Base-by-base conservation (phyloP, 2,797 vertebrate species). In the Macropus fuliginosus region DNA sequence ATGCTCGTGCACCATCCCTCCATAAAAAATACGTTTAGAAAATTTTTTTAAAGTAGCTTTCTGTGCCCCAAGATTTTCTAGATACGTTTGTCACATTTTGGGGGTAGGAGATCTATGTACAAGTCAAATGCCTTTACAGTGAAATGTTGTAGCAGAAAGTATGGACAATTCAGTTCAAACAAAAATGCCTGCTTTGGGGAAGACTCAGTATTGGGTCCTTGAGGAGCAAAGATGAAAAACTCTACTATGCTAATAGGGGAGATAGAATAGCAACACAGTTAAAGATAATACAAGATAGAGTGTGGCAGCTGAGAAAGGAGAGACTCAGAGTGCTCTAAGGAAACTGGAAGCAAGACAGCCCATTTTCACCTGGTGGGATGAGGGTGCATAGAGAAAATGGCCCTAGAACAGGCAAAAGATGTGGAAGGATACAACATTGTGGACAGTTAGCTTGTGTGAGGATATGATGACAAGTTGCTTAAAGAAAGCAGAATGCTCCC, bases 61-160 rank as follows among this genome's bases (percentile, higher is more conserved):
- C 21, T 95, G 97, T 97, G 94, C 91, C 56, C 46, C 93, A 93
- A 94, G 91, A 95, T 93, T 55, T n/a, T 46, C 92, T 92, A 92
- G 93, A 55, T 81, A 59, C 90, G 54, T n/a, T 96, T 97, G 74
- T 95, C 74, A 94, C 54, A 96, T 97, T 97, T 94, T 92, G 92
- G 66, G 92, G 74, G 52, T 21, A 31, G 28, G 24, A 31, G 40
- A 87, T 87, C 9, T 87, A 87, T 90, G 34, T 92, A 81, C 74
- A 91, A 92, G 91, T 96, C 59, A 96, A 94, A 97, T 96, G 40
- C 91, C 90, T 94, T 93, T 87, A 57, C 91, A 95, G 87, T 54
- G 97, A 93, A 55, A 5, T 54, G 55, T 94, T 97, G 59, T n/a
- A 93, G 92, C 34, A 89, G 50, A 95, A 93, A 46, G 66, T 24